Percentiles rank a stretch among this genome's conserved stretches.
Conservation (phyloP, 2,113 vertebrate genomes). For the Felis catus region DNA sequence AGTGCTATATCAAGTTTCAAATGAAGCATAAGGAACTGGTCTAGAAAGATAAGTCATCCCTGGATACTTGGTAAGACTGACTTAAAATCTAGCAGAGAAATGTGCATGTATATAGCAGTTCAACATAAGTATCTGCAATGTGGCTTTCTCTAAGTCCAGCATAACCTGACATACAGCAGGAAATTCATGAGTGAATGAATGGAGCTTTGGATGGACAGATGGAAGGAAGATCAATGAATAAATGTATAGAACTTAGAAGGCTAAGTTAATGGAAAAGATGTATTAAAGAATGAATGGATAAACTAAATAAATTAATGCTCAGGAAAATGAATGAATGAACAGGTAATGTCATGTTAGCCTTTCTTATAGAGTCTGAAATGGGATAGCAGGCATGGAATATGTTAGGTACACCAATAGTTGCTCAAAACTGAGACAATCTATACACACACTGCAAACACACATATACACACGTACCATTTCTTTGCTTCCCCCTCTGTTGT, state of each 20-base stretch:
- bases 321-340: background rate
- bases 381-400: background rate
- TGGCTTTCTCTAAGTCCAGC: background rate
- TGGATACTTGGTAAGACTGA: background rate
- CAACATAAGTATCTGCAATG: background rate
- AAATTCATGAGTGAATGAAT: background rate
- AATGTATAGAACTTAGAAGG: background rate
- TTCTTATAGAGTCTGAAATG: background rate
- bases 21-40: background rate
- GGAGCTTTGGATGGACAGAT: too few species aligned
- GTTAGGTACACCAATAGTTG: background rate
- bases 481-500: background rate
- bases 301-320: background rate
- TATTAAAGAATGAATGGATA: background rate
- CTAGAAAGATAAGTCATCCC: background rate
- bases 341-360: background rate
- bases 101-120: background rate
- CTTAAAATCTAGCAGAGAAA: background rate
- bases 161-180: background rate
- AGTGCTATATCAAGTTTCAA: background rate
- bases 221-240: background rate
- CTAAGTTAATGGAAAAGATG: background rate
- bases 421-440: background rate
- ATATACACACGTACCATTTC: background rate
- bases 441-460: background rate